Percentiles rank a stretch among this genome's conserved stretches.
Conservation (phyloP, 1,140 invertebrate genomes). For the Drosophila nasuta region DNA sequence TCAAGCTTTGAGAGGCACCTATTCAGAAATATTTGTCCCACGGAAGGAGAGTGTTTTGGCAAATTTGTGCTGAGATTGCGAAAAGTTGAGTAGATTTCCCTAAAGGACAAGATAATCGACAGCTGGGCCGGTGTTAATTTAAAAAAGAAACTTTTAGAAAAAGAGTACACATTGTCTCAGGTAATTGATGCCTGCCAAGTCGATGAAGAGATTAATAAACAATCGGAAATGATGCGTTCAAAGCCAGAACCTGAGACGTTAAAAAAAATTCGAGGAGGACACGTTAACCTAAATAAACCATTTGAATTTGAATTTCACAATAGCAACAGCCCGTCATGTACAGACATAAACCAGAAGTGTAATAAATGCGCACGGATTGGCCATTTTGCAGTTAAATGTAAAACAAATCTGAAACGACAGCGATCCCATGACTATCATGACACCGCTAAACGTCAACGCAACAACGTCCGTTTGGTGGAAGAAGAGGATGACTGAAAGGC, state of each 20-base stretch:
- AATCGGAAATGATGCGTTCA: background rate
- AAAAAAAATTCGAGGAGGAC: background rate
- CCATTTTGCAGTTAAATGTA: background rate
- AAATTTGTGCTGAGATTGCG: no score
- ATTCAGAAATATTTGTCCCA: no score
- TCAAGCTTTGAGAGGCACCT: background rate
- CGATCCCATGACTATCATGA: background rate
- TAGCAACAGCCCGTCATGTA: background rate
- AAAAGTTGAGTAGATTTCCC: no score
- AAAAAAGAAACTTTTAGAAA: conserved; percentile 16
- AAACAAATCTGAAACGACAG: conserved; percentile 4
- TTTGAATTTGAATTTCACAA: background rate
- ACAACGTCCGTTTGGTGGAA: background rate
- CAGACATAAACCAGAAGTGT: conserved; percentile 7
- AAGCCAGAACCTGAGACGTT: background rate
- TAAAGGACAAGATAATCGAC: conserved; percentile 10
- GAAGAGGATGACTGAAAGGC: no score
- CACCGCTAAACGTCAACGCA: conserved; percentile 3
- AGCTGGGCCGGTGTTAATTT: background rate
- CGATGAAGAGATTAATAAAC: conserved; percentile 13
- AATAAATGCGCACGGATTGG: conserved; percentile 2
- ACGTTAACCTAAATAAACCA: background rate
- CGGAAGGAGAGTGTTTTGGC: no score
- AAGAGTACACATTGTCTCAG: conserved; percentile 19
- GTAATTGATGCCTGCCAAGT: background rate